Conservation (phyloP, 2,888 invertebrate genomes). For the Cataglyphis cursor region DNA sequence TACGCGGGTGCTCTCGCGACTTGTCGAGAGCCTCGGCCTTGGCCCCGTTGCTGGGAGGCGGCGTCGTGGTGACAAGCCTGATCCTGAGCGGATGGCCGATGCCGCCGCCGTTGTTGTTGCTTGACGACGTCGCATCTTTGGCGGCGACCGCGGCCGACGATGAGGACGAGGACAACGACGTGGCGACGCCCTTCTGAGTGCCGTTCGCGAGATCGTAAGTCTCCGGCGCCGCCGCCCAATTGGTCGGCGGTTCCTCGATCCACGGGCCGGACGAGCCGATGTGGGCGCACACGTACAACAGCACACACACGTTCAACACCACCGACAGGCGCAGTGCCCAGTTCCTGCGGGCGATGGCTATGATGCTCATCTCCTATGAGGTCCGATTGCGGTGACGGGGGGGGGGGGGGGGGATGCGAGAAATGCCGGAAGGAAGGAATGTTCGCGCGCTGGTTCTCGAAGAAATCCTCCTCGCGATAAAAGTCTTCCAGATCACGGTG, state of each 20-base stretch:
- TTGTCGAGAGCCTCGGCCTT: constrained; percentile 59
- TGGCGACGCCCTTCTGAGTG: constrained; percentile 66
- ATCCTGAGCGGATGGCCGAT: constrained; percentile 35
- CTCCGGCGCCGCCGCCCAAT: constrained; percentile 80
- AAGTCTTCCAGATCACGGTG: background rate
- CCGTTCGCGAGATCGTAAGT: constrained; percentile 79
- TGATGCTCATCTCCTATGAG: constrained; percentile 78
- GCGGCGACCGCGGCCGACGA: constrained; percentile 75
- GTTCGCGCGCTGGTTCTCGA: background rate
- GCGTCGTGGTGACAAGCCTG: constrained; percentile 60
- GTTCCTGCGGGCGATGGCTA: constrained; percentile 89
- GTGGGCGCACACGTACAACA: constrained; percentile 92
- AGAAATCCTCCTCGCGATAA: background rate
- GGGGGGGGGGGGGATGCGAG: too few species aligned
- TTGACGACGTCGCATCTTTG: constrained; percentile 53
- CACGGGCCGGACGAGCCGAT: constrained; percentile 86
- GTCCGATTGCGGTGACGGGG: constrained; percentile 36
- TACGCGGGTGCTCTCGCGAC: constrained; percentile 50
- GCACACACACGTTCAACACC: constrained; percentile 91
- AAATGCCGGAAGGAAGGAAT: background rate
- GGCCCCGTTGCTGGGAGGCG: constrained; percentile 67
- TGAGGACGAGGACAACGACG: constrained; percentile 35
- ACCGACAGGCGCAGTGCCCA: constrained; percentile 92
- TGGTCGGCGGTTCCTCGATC: constrained; percentile 85
- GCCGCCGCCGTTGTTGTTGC: constrained; percentile 7